Base-by-base conservation (phyloP, 2,888 invertebrate genomes). In the Drosophila differens region DNA sequence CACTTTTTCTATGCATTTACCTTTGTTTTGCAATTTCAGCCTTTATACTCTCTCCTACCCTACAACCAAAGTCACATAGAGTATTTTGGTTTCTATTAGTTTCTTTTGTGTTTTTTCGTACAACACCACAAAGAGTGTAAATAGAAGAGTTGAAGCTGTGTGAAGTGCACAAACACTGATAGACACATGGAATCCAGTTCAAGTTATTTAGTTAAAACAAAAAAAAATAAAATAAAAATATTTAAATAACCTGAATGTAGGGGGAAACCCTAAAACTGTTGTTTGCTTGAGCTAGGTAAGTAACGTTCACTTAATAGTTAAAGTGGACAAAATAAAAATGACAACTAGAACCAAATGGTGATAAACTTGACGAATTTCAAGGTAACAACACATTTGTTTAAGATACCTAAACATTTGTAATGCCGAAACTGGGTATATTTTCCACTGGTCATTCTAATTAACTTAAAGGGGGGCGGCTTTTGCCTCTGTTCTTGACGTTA, bases 201-300 rank as follows among this genome's bases (percentile, higher is more conserved):
- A 41, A 10, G 16, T 60, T 32, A 39, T 7, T 22, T 39, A 33
- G 28, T 28, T 35, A 25, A 16, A 16, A 12, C 14, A 3, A n/a
- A 14, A 22, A 32, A 49, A 35, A 51, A 19, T 28, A 22, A 25
- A 28, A 35, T 33, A 16, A 7, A 47, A 22, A 16, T 28, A 37
- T 67, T 73, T 62, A 41, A 77, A 77, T 62, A 77, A 77, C 76
- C 75, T 77, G 76, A 61, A 65, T 75, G 14, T 30, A 53, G 52
- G 41, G 55, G 55, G 55, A 63, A 67, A 41, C 51, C 58, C 51
- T 41, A 59, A 67, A 67, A 55, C 35, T 54, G 19, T 37, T 54
- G 30, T 53, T 57, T 4, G 25, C 35, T 58, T 69, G 7, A 12
- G 35, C 35, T 66, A 49, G 22, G 47, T 49, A 39, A 55, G 68